phyloP scores from a whole-genome alignment of 2,797 vertebrate genomes.

The Diplodus puntazzo region DNA sequence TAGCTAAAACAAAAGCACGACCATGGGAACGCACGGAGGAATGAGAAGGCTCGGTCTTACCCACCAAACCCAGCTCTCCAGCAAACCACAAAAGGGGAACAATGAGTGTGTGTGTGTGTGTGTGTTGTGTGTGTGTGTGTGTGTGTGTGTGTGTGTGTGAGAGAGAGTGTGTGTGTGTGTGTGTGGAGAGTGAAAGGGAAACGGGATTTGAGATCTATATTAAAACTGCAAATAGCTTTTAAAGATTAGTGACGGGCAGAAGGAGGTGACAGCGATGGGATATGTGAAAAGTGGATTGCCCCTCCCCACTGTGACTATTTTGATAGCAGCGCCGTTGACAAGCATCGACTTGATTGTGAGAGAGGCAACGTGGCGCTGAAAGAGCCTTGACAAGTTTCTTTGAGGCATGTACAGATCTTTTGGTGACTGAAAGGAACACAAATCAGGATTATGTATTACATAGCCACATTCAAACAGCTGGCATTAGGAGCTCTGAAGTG shows the following conservation, averaged over 20 bases:
- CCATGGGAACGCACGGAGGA: slow-evolving; percentile 79
- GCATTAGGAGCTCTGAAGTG: slow-evolving; percentile 76
- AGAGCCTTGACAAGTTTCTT: slow-evolving; percentile 83
- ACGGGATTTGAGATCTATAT: slow-evolving; percentile 87
- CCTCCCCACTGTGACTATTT: slow-evolving; percentile 80
- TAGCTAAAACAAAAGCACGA: slow-evolving; percentile 83
- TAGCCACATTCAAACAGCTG: slow-evolving; percentile 77
- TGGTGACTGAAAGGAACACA: slow-evolving; percentile 79
- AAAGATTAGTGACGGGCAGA: slow-evolving; percentile 86
- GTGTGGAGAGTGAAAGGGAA: slow-evolving; percentile 62
- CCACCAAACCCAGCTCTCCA: slow-evolving; percentile 71
- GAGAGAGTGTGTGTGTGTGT: slow-evolving; percentile 10
- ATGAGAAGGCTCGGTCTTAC: slow-evolving; percentile 72
- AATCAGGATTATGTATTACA: slow-evolving; percentile 86
- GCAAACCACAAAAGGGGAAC: slow-evolving; percentile 78
- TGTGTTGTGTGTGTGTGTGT: slow-evolving; percentile 17
- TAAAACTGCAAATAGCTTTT: slow-evolving; percentile 87
- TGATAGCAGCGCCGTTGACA: slow-evolving; percentile 79
- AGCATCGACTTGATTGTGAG: slow-evolving; percentile 81
- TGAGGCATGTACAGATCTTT: slow-evolving; percentile 79
- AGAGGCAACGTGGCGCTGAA: slow-evolving; percentile 70
- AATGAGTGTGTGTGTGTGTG: slow-evolving; percentile 49
- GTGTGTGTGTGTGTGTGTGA: slow-evolving; percentile 18
- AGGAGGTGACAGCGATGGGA: slow-evolving; percentile 82
- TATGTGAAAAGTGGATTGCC: slow-evolving; percentile 79